Evolutionary conservation across 2,113 vertebrate species (phyloP).

Genomic region (Urocolius indicus): DNA sequence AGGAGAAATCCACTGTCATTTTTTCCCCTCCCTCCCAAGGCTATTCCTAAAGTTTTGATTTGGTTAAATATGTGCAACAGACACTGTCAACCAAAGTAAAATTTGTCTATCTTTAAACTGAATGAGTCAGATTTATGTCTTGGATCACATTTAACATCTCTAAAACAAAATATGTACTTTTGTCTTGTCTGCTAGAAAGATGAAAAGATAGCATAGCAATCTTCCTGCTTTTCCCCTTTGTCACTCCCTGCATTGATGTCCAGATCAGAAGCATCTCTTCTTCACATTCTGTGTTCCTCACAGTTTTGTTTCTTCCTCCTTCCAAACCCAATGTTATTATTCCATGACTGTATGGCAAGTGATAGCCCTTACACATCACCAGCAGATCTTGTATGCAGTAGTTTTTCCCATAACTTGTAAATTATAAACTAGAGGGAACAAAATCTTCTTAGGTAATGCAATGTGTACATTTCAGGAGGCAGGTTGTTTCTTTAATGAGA

Average conservation of each 20-base stretch:
- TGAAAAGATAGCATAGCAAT: background rate
- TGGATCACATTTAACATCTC: background rate
- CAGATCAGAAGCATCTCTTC: background rate
- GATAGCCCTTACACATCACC: background rate
- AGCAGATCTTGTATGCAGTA: background rate
- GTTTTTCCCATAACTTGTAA: background rate
- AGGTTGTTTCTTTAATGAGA: background rate
- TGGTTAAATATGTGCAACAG: background rate
- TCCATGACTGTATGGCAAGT: background rate
- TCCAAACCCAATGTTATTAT: background rate
- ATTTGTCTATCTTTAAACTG: background rate
- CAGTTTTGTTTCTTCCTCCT: background rate
- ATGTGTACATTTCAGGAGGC: background rate
- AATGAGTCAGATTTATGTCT: background rate
- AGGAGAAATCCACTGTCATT: background rate
- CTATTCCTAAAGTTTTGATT: background rate
- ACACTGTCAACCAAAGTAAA: background rate
- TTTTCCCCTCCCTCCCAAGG: rapidly evolving
- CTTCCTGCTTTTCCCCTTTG: background rate
- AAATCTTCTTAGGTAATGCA: background rate
- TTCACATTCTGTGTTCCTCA: background rate
- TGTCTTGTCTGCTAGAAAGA: background rate
- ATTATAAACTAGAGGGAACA: background rate
- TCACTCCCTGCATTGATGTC: background rate
- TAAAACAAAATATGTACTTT: background rate